These are phyloP conservation scores for Amphipoea oculea DNA, from an alignment of 2,888 invertebrate genomes.

Conservation along the genomic window DNA sequence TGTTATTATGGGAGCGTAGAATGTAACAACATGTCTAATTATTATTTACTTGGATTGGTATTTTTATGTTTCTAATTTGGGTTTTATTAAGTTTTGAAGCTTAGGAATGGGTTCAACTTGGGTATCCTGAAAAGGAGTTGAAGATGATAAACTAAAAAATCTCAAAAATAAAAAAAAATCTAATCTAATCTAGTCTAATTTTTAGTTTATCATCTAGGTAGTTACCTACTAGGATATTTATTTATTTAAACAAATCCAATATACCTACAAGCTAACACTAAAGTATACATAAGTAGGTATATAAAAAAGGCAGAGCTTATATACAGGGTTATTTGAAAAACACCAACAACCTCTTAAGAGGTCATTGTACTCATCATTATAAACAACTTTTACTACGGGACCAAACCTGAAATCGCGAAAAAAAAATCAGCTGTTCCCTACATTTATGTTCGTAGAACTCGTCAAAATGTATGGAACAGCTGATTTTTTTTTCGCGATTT, in stretches of 20 bases:
- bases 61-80: constrained; percentile 18
- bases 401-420: too few relatives aligned
- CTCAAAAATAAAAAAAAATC: too few relatives aligned
- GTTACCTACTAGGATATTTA: not conserved
- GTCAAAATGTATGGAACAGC: too few relatives aligned
- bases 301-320: not conserved
- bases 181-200: too few relatives aligned
- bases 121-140: not conserved
- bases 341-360: too few relatives aligned
- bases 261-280: not conserved
- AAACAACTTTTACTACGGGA: too few relatives aligned
- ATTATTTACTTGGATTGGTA: constrained; percentile 11
- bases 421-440: too few relatives aligned
- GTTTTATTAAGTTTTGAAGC: not conserved
- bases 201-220: too few relatives aligned
- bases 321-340: too few relatives aligned
- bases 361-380: too few relatives aligned
- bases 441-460: too few relatives aligned
- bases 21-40: constrained; percentile 16
- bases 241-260: not conserved
- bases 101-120: not conserved
- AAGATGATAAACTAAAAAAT: not conserved
- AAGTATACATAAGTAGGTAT: not conserved
- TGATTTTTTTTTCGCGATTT: too few relatives aligned
- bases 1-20: constrained; percentile 21